These are phyloP conservation scores for Oreortyx pictus DNA, from an alignment of 2,797 vertebrate species.

Conservation along the genomic window DNA sequence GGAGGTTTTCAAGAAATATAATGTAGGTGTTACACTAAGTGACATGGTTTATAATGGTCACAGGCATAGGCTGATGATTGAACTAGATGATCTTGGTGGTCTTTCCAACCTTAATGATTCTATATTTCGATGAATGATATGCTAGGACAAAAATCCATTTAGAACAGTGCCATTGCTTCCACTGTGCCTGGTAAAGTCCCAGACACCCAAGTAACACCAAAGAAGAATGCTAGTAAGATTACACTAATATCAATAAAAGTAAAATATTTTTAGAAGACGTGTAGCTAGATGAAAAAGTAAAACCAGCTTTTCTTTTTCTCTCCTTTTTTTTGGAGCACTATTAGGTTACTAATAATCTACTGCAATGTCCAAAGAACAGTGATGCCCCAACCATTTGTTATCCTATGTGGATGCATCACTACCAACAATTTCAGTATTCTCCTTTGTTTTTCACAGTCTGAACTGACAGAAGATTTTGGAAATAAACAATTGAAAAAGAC, in stretches of 20 bases:
- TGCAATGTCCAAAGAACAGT: neutral
- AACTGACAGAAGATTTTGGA: slow-evolving; percentile 78
- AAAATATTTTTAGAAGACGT: neutral
- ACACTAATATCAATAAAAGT: neutral
- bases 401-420: neutral
- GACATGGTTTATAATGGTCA: too few relatives aligned
- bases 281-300: neutral
- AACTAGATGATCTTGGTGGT: too few relatives aligned
- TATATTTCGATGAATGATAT: too few relatives aligned
- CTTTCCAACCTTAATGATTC: too few relatives aligned
- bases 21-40: too few relatives aligned
- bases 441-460: slow-evolving; percentile 75
- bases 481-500: slow-evolving; percentile 83
- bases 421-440: slow-evolving; percentile 71
- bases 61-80: too few relatives aligned
- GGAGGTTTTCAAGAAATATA: too few relatives aligned
- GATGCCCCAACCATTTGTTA: neutral
- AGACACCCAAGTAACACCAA: neutral
- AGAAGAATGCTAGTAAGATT: neutral
- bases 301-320: neutral
- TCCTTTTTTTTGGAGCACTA: neutral
- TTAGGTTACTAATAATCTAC: slow-evolving; percentile 5
- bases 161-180: neutral
- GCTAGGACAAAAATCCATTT: neutral
- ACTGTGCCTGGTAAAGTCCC: neutral